Conservation (phyloP, 2,888 invertebrate genomes). For the Acleris sparsana region DNA sequence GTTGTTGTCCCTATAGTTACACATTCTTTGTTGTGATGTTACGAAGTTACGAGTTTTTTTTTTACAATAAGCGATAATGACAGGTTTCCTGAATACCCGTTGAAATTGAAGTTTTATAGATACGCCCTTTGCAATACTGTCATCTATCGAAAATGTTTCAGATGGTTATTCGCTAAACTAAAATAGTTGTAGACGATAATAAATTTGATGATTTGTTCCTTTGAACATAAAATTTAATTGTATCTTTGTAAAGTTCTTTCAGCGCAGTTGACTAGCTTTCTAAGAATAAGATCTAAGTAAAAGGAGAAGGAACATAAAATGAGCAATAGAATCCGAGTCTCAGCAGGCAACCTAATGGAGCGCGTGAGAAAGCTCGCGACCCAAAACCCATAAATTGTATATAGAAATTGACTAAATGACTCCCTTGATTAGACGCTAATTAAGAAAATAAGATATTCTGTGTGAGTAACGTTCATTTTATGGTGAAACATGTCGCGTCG, state of each 20-base stretch:
- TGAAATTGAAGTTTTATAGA: too few species aligned
- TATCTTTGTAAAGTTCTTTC: background rate
- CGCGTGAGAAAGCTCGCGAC: slow-evolving; percentile 71
- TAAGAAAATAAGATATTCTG: slow-evolving; percentile 68
- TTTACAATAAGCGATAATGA: too few species aligned
- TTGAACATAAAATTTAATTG: background rate
- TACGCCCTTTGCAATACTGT: background rate
- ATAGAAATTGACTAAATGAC: slow-evolving; percentile 67
- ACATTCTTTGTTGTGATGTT: too few species aligned
- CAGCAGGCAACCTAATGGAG: slow-evolving; percentile 11
- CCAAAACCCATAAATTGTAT: slow-evolving; percentile 64
- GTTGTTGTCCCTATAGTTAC: too few species aligned
- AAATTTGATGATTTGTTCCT: background rate
- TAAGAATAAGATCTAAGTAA: slow-evolving; percentile 18
- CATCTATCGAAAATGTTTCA: background rate
- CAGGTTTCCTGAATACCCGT: too few species aligned
- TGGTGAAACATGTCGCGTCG: slow-evolving; percentile 58
- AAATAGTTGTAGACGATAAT: background rate
- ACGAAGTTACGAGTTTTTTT: too few species aligned
- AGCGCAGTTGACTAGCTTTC: slow-evolving; percentile 9
- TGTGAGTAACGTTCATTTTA: slow-evolving; percentile 52
- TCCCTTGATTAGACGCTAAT: slow-evolving; percentile 74
- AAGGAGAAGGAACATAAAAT: slow-evolving; percentile 13
- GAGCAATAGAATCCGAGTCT: slow-evolving; percentile 13
- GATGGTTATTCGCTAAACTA: background rate